These are phyloP conservation scores for Drosophila ananassae DNA, from an alignment of 1,140 invertebrate genomes.

Conservation along the genomic window DNA sequence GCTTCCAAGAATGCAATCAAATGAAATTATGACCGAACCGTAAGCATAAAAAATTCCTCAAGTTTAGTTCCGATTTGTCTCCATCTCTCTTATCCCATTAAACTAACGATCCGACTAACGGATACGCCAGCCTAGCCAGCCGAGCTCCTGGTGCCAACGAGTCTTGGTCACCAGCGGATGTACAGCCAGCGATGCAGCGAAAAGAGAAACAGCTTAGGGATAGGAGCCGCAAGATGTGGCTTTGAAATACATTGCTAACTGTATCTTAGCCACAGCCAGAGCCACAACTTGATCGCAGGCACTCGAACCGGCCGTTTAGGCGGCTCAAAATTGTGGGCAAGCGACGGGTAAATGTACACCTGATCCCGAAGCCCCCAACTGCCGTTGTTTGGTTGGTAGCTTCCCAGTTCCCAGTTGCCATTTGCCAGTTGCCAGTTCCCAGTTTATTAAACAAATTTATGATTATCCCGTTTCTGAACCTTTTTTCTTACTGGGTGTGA, in stretches of 20 bases:
- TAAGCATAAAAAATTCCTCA: conserved; percentile 21
- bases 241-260: conserved; percentile 52
- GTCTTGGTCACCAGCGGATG: conserved; percentile 45
- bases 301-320: conserved; percentile 41
- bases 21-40: conserved; percentile 5
- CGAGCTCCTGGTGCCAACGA: conserved; percentile 47
- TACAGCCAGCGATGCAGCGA: conserved; percentile 31
- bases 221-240: conserved; percentile 43
- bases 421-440: conserved; percentile 12
- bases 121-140: conserved; percentile 19
- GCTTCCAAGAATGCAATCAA: conserved; percentile 4
- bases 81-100: conserved; percentile 14
- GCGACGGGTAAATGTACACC: conserved; percentile 47
- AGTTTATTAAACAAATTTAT: conserved; percentile 42
- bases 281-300: conserved; percentile 29
- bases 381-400: conserved; percentile 36
- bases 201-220: conserved; percentile 40
- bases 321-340: conserved; percentile 36
- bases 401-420: conserved; percentile 5
- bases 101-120: conserved; percentile 41
- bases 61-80: conserved; percentile 40
- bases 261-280: conserved; percentile 40
- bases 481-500: conserved; percentile 8
- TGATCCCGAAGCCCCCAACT: conserved; percentile 40
- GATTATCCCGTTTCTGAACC: conserved; percentile 5